Evolutionary conservation across 35 echinoderm and acorn worm species (phyloP), one percentile per base, ranked within the genome.

Genomic region (Stichopus chloronotus): DNA sequence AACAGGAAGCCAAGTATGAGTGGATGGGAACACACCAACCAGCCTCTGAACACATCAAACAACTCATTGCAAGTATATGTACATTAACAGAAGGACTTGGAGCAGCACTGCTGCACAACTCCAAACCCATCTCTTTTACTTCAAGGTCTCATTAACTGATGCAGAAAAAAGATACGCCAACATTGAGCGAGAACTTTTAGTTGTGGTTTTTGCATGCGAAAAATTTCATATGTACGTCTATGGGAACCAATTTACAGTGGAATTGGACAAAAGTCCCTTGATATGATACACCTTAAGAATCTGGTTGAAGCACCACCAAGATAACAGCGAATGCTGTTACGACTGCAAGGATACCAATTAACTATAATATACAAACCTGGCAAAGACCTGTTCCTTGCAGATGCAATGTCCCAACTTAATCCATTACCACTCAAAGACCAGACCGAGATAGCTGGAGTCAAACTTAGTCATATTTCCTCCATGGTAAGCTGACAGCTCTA

Each of bases 171-270:
- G 90, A 10, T 95, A 95, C 21, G 92, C 84, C 3, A 89, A 95
- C 72, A 89, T 93, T 19, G 91, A 95, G 14, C 30, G 86, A 22
- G 94, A 95, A 93, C 69, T 95, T 63, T 22, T 95, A 0, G 91
- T 91, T 1, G 91, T 95, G 9, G 94, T 95, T 14, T 92, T 95
- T 68, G 94, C 92, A 0, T 95, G 94, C 56, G 85, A 92, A 25
- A 68, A 90, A 59, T 95, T 90, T 56, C 92, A 93, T 58, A 93
- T 87, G 30, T 93, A 93, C 16, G 92, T 96, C 8, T 93, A 93
- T 79, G 94, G 94, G 19, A 93, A 95, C 57, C 69, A 89, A 17
- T 93, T 93, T 72, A 96, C 87, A 11, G 92, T 96, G 5, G 94
- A 93, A 83, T 72, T 21, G 24, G 92, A 96, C 94, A 96, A 19